Evolutionary conservation across 2,888 invertebrate species (phyloP), one percentile per base, ranked within the genome.

Genomic region (Himalopsyche tibetana): DNA sequence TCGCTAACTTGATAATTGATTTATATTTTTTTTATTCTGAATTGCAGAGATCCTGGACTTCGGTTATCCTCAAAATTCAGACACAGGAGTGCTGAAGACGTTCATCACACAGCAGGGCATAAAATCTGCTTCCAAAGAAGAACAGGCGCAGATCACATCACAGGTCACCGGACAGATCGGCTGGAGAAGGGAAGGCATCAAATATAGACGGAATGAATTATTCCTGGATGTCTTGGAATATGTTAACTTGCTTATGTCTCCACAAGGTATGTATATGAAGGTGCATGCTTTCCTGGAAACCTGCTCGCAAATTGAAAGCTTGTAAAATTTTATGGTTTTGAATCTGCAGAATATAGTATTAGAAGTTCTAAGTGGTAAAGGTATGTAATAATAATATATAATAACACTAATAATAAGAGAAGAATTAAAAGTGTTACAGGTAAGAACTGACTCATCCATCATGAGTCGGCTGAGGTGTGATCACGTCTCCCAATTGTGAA

Each of bases 51-150:
- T 99, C 90, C 93, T 99, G 89, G 99, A 99, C 92, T 99, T 99
- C 93, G 99, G 99, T 0, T 99, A 99, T 92, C 99, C 99, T 0
- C 99, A 99, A 93, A 99, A 99, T 92, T 99, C 99, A 0, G 99
- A 99, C 91, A 99, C 99, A 0, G 99, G 99, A 19, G 99, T 99
- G 17, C 92, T 99, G 90, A 99, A 99, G 92, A 99, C 99, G 0
- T 99, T 99, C 91, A 99, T 99, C 90, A 99, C 99, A 17, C 99
- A 99, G 91, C 99, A 99, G 92, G 99, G 99, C 87, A 98, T 99
- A 84, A 99, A 99, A 92, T 98, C 99, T 5, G 97, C 99, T 89
- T 99, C 99, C 36, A 99, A 99, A 91, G 99, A 99, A 91, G 99
- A 99, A 92, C 99, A 99, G 92, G 98, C 99, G 85, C 99, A 99